These are phyloP conservation scores for Halcyon senegalensis DNA, from an alignment of 2,113 vertebrate genomes.

Conservation along the genomic window DNA sequence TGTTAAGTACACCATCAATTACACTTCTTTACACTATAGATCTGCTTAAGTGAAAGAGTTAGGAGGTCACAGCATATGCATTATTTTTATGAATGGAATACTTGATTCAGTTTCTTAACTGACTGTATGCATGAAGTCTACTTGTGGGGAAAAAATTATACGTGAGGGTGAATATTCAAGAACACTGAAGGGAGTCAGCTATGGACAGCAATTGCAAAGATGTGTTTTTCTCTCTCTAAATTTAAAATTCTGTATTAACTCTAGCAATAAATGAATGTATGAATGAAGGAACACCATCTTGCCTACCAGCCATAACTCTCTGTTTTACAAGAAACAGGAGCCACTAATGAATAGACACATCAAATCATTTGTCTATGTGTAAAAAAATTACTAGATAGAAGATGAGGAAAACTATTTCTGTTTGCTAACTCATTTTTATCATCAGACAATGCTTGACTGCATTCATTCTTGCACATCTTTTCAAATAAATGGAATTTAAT, in stretches of 20 bases:
- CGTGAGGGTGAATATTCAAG: neutral
- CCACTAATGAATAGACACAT: neutral
- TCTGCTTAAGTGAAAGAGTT: conserved; percentile 2
- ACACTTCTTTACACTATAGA: conserved; percentile 7
- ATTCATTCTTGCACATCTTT: neutral
- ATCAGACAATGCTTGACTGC: neutral
- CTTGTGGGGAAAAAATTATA: neutral
- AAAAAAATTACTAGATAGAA: neutral
- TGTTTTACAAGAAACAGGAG: neutral
- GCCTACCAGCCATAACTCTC: neutral
- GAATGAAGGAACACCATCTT: neutral
- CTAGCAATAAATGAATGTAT: neutral
- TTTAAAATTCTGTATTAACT: neutral
- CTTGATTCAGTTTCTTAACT: neutral
- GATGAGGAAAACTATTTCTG: neutral
- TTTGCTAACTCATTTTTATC: neutral
- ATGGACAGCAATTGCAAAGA: neutral
- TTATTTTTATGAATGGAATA: neutral
- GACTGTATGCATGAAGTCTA: neutral
- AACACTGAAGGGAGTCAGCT: neutral
- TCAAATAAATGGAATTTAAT: neutral
- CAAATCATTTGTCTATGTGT: neutral
- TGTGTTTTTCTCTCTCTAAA: neutral
- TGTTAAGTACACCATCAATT: conserved; percentile 30
- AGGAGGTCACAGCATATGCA: neutral